Base-by-base conservation (phyloP, 1,140 invertebrate species). In the Phocides pigmalion region DNA sequence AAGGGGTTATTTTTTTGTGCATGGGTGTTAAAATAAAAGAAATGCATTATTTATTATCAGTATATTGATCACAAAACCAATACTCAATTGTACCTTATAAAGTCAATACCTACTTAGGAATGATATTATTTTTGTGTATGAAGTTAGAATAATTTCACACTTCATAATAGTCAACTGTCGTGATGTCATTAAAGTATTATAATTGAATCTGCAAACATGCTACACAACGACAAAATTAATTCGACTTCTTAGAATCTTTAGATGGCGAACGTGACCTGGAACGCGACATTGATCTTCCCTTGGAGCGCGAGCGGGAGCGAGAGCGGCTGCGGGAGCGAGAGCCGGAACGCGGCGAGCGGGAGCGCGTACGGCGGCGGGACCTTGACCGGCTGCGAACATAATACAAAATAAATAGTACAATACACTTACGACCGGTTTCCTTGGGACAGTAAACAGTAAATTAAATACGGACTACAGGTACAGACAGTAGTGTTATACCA, bases 231-330 rank as follows among this genome's bases (percentile, higher is more conserved):
- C 59, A 64, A 50, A 58, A 19, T 75, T 85, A 90, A 73, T 85
- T 84, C 15, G 87, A 91, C 66, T 90, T 91, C 66, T 91, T 91
- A 9, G 89, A 91, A 67, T 89, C 86, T 78, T 90, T 91, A 49
- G 87, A 90, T 68, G 81, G 79, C 32, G 89, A 91, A 35, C 89
- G 81, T 64, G 89, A 91, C 67, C 89, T 80, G 32, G 87, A 89
- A 20, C 87, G 79, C 12, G 89, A 91, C 76, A 82, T 81, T 0
- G 89, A 90, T 47, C 89, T 82, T 58, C 80, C 79, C 70, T 88
- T 87, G 62, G 89, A 91, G 49, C 89, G 87, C 3, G 88, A 90
- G 39, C 88, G 78, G 3, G 82, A 85, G 46, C 89, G 85, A 49
- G 80, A 84, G 47, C 89, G 87, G 70, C 79, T 82, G 70, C 87